Conservation (phyloP, 2,113 vertebrate genomes). For the Strix aluco region DNA sequence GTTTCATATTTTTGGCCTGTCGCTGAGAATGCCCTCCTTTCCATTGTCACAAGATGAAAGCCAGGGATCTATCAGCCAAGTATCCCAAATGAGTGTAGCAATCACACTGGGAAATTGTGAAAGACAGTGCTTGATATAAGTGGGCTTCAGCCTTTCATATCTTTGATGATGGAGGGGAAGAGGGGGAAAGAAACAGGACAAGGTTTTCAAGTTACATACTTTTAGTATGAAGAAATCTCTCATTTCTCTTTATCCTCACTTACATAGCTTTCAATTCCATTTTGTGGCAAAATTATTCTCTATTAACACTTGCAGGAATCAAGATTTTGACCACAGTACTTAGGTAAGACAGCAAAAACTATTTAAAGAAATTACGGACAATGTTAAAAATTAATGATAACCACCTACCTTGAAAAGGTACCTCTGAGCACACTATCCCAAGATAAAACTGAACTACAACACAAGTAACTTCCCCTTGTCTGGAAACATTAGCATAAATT, state of each 20-base stretch:
- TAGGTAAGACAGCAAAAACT: neutral
- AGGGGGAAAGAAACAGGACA: neutral
- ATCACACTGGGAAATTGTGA: constrained; percentile 42
- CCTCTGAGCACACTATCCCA: neutral
- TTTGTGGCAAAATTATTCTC: neutral
- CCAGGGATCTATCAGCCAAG: constrained; percentile 40
- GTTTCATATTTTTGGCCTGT: constrained; percentile 22
- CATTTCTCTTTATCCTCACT: neutral
- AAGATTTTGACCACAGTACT: neutral
- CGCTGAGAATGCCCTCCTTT: neutral
- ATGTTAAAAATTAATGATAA: neutral
- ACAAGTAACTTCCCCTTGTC: neutral
- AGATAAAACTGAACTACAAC: neutral
- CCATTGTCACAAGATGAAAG: constrained; percentile 58
- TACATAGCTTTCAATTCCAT: neutral
- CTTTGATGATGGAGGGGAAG: neutral
- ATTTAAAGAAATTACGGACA: neutral
- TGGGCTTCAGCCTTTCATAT: constrained; percentile 47
- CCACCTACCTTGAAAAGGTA: neutral
- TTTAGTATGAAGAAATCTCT: neutral
- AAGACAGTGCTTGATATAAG: constrained; percentile 52
- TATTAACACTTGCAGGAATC: neutral
- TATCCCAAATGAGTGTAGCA: constrained; percentile 43
- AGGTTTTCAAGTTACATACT: neutral
- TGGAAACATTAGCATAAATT: neutral